Conservation (phyloP, 2,888 invertebrate genomes). For the Sympetrum striolatum region DNA sequence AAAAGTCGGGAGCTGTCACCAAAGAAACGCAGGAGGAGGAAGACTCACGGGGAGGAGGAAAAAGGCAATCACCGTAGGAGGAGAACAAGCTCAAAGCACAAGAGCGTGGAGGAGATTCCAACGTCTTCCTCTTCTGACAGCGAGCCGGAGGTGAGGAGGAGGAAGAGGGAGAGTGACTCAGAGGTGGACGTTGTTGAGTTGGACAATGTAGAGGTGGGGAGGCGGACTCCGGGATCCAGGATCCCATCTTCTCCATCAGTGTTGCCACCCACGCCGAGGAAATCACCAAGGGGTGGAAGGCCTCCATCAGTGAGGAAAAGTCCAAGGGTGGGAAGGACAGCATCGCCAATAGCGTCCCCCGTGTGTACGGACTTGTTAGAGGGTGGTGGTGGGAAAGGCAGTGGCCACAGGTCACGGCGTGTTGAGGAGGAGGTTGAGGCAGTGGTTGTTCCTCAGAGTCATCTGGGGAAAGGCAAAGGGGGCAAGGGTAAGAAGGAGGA, state of each 20-base stretch:
- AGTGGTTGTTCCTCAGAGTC: slow-evolving; percentile 59
- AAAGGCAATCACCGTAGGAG: background rate
- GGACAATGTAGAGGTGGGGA: slow-evolving; percentile 50
- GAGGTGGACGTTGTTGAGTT: slow-evolving; percentile 11
- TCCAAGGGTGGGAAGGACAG: background rate
- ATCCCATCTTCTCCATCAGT: slow-evolving; percentile 16
- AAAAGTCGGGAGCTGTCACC: background rate
- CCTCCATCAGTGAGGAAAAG: background rate
- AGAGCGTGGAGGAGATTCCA: slow-evolving; percentile 46
- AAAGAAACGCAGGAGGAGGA: slow-evolving; percentile 13
- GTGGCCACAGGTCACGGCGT: slow-evolving; percentile 57
- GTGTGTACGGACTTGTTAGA: background rate
- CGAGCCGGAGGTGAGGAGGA: slow-evolving; percentile 26
- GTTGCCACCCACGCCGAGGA: slow-evolving; percentile 25
- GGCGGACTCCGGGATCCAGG: slow-evolving; percentile 49
- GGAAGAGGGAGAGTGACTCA: background rate
- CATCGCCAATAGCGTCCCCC: slow-evolving; percentile 20
- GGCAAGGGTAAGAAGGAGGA: slow-evolving; percentile 53
- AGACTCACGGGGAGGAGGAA: background rate
- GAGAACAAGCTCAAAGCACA: slow-evolving; percentile 18
- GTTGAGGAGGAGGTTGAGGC: slow-evolving; percentile 65
- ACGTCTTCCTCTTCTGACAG: slow-evolving; percentile 46
- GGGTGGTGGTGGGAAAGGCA: background rate
- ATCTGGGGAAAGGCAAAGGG: slow-evolving; percentile 1
- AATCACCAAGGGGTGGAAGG: slow-evolving; percentile 47